Conservation (phyloP, 2,113 vertebrate genomes). For the Crocuta crocuta region DNA sequence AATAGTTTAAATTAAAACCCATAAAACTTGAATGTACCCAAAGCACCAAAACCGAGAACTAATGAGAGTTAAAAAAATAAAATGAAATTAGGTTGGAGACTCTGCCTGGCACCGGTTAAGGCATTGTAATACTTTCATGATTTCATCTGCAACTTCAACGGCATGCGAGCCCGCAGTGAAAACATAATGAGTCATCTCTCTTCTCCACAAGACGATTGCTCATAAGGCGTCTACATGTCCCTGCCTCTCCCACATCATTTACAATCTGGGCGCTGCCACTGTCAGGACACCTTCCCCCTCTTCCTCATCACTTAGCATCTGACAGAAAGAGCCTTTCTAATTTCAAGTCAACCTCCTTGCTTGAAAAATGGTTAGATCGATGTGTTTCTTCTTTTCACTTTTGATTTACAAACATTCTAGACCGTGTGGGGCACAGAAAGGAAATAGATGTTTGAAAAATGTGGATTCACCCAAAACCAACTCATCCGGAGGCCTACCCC, state of each 20-base stretch:
- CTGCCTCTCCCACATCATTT: neutral
- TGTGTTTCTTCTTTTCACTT: neutral
- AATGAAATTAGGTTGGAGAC: neutral
- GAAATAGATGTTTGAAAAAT: neutral
- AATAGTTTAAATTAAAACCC: constrained; percentile 15
- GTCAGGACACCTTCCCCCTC: fast-evolving
- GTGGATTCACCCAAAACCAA: neutral
- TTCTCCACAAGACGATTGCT: neutral
- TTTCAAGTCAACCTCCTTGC: neutral
- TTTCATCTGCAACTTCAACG: neutral
- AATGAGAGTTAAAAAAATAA: neutral
- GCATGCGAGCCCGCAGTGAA: neutral
- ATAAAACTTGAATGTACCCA: neutral
- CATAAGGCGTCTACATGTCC: no score
- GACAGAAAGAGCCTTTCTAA: neutral
- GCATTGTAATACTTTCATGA: neutral
- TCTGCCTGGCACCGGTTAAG: neutral
- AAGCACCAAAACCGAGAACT: neutral
- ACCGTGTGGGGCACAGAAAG: neutral
- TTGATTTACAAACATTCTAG: neutral
- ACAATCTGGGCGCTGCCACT: neutral
- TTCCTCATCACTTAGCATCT: neutral
- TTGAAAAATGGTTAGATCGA: neutral
- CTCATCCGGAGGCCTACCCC: neutral
- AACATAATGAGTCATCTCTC: no score